These are phyloP conservation scores for Corythoichthys haematopterus DNA, from an alignment of 2,113 vertebrate species.

Conservation along the genomic window DNA sequence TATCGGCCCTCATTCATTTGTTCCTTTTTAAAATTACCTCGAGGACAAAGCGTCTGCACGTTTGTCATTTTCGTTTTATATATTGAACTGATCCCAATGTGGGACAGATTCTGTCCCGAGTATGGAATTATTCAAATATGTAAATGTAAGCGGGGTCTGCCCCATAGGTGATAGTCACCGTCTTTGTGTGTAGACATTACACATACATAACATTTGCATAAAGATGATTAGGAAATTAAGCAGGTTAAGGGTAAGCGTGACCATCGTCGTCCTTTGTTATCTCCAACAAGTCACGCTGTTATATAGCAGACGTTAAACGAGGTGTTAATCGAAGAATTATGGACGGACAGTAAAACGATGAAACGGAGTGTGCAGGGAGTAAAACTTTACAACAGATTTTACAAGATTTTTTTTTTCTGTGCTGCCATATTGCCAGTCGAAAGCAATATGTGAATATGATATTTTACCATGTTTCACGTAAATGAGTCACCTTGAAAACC, in stretches of 20 bases:
- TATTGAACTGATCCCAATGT: neutral
- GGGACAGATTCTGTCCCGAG: conserved; percentile 36
- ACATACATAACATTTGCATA: conserved; percentile 58
- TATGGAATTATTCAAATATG: conserved; percentile 19
- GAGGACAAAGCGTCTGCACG: neutral
- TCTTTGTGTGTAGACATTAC: conserved; percentile 39
- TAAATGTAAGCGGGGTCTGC: conserved; percentile 29
- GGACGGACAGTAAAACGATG: conserved; percentile 37
- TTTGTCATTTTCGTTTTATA: neutral
- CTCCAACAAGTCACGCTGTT: conserved; percentile 5
- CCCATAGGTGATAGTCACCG: conserved; percentile 43
- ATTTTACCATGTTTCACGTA: no score
- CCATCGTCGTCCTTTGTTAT: neutral
- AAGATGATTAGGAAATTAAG: conserved; percentile 51
- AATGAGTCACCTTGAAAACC: no score
- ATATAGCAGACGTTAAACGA: conserved; percentile 6
- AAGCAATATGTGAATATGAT: conserved; percentile 33
- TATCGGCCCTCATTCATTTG: neutral
- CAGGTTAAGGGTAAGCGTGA: conserved; percentile 13
- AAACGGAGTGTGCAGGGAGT: conserved; percentile 32
- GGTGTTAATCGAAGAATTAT: conserved; percentile 21
- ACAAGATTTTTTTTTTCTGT: conserved; percentile 12
- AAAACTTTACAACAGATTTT: conserved; percentile 46
- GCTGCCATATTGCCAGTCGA: conserved; percentile 41
- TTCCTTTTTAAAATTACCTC: neutral